Evolutionary conservation across 2,113 vertebrate species (phyloP).

Genomic region (Tetraodon nigroviridis): DNA sequence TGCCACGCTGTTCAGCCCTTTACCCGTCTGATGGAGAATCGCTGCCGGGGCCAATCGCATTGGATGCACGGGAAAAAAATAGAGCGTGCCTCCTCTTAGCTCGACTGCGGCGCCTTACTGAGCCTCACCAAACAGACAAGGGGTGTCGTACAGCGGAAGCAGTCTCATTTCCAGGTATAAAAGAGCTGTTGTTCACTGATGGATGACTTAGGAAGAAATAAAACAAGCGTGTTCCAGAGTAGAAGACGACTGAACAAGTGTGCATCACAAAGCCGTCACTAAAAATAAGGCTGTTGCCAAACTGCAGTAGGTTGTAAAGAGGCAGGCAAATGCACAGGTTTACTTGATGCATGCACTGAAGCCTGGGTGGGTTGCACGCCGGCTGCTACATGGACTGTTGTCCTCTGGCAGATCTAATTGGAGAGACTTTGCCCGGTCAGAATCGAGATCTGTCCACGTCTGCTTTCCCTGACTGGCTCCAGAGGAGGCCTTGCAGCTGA

Average conservation of each 20-base stretch:
- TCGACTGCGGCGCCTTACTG: slow-evolving; percentile 12
- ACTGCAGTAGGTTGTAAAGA: slow-evolving; percentile 50
- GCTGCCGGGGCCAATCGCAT: slow-evolving; percentile 6
- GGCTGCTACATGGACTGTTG: slow-evolving; percentile 57
- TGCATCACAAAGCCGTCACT: slow-evolving; percentile 47
- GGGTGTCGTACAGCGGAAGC: slow-evolving; percentile 10
- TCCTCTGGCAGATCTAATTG: neutral
- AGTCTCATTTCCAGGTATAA: slow-evolving; percentile 23
- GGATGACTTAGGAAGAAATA: slow-evolving; percentile 12
- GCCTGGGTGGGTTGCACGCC: slow-evolving; percentile 43
- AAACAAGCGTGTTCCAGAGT: slow-evolving; percentile 19
- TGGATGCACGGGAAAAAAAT: slow-evolving; percentile 10
- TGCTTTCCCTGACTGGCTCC: too few relatives aligned
- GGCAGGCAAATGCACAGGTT: slow-evolving; percentile 50
- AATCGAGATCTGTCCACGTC: slow-evolving; percentile 16
- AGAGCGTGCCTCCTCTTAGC: slow-evolving; percentile 8
- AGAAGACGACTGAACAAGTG: slow-evolving; percentile 38
- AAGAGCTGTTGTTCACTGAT: slow-evolving; percentile 17
- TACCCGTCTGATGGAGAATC: slow-evolving; percentile 3
- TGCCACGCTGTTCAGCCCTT: slow-evolving; percentile 14
- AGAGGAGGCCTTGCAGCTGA: too few relatives aligned
- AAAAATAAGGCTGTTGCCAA: slow-evolving; percentile 47
- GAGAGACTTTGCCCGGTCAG: slow-evolving; percentile 15
- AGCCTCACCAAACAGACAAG: slow-evolving; percentile 32
- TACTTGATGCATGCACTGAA: slow-evolving; percentile 56